Percentiles rank a stretch among this genome's conserved stretches.
Conservation (phyloP, 2,797 vertebrate genomes). For the Eulemur mongoz region DNA sequence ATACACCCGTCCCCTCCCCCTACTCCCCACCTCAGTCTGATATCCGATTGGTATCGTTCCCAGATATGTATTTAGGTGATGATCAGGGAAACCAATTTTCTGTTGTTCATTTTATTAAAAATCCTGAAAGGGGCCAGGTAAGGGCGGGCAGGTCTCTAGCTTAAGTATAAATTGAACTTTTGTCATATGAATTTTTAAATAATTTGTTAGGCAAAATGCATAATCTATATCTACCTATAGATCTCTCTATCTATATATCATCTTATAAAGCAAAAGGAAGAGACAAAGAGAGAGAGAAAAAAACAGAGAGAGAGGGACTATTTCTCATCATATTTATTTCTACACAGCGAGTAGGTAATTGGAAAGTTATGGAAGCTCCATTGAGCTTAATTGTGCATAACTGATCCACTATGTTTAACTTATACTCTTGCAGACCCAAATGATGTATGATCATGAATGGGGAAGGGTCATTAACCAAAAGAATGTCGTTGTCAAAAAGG, state of each 20-base stretch:
- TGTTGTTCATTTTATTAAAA: not conserved
- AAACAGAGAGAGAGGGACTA: not conserved
- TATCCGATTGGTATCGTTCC: too few relatives aligned
- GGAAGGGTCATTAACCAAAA: not conserved
- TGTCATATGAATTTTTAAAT: not conserved
- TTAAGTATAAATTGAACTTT: conserved; percentile 3
- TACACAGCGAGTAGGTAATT: not conserved
- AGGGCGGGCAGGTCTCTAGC: not conserved
- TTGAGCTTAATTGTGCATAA: not conserved
- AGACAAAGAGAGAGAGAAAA: not conserved
- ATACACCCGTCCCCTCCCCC: too few relatives aligned
- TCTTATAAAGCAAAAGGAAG: not conserved
- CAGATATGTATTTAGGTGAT: too few relatives aligned
- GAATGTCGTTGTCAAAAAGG: not conserved
- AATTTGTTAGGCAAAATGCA: not conserved
- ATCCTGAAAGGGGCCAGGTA: not conserved
- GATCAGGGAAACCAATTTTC: too few relatives aligned
- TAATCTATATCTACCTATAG: not conserved
- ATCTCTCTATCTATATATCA: not conserved
- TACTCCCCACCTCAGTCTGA: too few relatives aligned
- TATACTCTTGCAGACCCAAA: not conserved
- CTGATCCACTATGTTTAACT: not conserved
- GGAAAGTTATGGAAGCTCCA: not conserved
- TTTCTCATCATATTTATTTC: not conserved
- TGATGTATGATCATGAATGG: not conserved